These are phyloP conservation scores for Pycnomerus fuliginosus DNA, from an alignment of 2,888 invertebrate genomes.

Conservation along the genomic window DNA sequence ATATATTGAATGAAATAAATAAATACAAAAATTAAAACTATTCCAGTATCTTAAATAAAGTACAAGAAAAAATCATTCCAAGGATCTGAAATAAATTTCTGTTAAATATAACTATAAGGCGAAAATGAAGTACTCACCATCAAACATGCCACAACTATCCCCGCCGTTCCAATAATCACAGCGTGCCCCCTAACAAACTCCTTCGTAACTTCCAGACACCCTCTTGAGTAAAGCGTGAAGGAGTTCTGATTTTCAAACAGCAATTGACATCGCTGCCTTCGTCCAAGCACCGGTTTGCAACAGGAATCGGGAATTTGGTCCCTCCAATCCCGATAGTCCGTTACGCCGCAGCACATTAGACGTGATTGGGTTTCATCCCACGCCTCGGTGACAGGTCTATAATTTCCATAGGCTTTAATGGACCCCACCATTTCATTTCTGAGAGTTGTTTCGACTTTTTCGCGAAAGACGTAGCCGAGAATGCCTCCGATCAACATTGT, in stretches of 20 bases:
- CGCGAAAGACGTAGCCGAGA: constrained; percentile 85
- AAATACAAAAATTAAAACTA: no score
- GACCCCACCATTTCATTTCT: constrained; percentile 77
- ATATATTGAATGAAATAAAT: no score
- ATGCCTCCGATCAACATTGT: constrained; percentile 89
- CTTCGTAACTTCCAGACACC: constrained; percentile 73
- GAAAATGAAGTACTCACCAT: constrained; percentile 77
- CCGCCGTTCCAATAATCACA: constrained; percentile 75
- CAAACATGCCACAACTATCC: constrained; percentile 78
- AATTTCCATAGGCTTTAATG: constrained; percentile 70
- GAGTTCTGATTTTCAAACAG: constrained; percentile 55
- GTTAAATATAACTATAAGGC: no score
- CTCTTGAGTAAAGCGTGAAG: constrained; percentile 67
- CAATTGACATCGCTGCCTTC: constrained; percentile 59
- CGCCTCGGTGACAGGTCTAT: constrained; percentile 70
- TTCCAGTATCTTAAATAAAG: constrained; percentile 77
- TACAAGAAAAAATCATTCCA: constrained; percentile 82
- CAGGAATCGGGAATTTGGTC: constrained; percentile 74
- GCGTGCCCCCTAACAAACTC: constrained; percentile 76
- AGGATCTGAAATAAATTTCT: constrained; percentile 69
- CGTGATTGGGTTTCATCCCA: constrained; percentile 88
- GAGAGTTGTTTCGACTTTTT: constrained; percentile 74
- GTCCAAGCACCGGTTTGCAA: constrained; percentile 63
- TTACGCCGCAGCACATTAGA: constrained; percentile 82
- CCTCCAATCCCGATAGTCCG: constrained; percentile 74